Evolutionary conservation across 2,888 invertebrate genomes (phyloP), one percentile per base, ranked within the genome.

Genomic region (Hecatera dysodea): DNA sequence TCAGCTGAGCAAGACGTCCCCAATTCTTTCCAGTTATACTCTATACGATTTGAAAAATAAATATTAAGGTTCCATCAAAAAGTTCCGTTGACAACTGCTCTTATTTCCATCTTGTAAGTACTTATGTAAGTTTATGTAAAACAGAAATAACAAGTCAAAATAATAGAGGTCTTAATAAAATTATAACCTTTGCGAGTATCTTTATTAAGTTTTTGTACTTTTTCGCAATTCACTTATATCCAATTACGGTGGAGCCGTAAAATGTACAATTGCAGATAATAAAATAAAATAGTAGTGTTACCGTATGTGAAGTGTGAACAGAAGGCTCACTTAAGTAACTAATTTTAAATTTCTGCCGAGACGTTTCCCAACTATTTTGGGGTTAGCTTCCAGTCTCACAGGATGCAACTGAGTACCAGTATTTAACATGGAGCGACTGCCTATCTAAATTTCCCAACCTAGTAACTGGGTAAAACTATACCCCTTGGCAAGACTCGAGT

Each of bases 221-320:
- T 84, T 84, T 79, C 24, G 76, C 76, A 72, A 83, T 84, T 83
- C 82, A 83, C 76, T 82, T 84, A 77, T 66, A 76, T 84, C 85
- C 75, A 82, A 82, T 80, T 75, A 75, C 48, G 29, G 39, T 39
- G 39, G n/a, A 24, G 29, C 56, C 60, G 71, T 81, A 80, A 85
- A 83, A 75, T 63, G 59, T 80, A 73, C 74, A 80, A 83, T 82
- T 82, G 85, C 60, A 67, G 57, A 53, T 67, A 68, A 67, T 84
- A 75, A 83, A 82, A 83, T 76, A 72, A 69, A 62, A 56, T 76
- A 55, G 50, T 80, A 36, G 70, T 72, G n/a, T 66, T 44, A 50
- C 64, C 44, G 3, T 50, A 24, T 4, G n/a, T 1, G 2, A 22
- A 48, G 22, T 27, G 11, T 22, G 0, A 7, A 15, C 66, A 81